Percentiles rank a stretch among this genome's conserved stretches.
Conservation (phyloP, 1,140 invertebrate genomes). For the Delia radicum region DNA sequence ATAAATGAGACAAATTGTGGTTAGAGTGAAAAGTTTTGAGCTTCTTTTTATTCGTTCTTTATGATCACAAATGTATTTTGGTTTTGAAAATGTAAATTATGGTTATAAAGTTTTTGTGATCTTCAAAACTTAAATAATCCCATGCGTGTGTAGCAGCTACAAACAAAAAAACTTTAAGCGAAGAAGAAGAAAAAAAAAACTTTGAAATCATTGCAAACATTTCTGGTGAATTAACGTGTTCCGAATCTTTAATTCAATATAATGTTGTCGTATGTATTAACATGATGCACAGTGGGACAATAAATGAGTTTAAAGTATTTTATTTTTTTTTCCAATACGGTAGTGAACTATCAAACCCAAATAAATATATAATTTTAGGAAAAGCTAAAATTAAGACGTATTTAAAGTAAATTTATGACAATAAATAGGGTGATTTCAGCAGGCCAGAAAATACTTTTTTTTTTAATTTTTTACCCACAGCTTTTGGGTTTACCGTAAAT, state of each 20-base stretch:
- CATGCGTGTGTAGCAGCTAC: neutral
- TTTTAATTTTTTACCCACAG: too few species aligned
- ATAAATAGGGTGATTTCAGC: too few species aligned
- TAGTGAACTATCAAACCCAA: too few species aligned
- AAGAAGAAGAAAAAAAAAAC: neutral
- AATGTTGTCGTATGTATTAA: neutral
- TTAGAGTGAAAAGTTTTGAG: neutral
- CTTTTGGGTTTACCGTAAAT: too few species aligned
- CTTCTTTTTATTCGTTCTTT: neutral
- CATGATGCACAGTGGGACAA: neutral
- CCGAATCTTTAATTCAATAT: conserved; percentile 17
- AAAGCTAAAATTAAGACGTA: too few species aligned
- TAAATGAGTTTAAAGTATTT: too few species aligned
- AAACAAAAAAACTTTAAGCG: neutral
- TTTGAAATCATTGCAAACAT: conserved; percentile 24
- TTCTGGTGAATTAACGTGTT: conserved; percentile 11
- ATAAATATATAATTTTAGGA: too few species aligned
- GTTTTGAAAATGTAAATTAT: conserved; percentile 4
- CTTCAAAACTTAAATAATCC: neutral
- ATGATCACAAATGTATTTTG: neutral
- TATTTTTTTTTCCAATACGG: too few species aligned
- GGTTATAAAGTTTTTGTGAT: conserved; percentile 13
- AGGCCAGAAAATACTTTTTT: too few species aligned
- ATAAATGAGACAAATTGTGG: conserved; percentile 23
- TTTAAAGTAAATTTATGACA: too few species aligned